Percentiles rank a stretch among this genome's conserved stretches.
phyloP scores from a whole-genome alignment of 2,888 invertebrate genomes.

The Tetragnatha montana region DNA sequence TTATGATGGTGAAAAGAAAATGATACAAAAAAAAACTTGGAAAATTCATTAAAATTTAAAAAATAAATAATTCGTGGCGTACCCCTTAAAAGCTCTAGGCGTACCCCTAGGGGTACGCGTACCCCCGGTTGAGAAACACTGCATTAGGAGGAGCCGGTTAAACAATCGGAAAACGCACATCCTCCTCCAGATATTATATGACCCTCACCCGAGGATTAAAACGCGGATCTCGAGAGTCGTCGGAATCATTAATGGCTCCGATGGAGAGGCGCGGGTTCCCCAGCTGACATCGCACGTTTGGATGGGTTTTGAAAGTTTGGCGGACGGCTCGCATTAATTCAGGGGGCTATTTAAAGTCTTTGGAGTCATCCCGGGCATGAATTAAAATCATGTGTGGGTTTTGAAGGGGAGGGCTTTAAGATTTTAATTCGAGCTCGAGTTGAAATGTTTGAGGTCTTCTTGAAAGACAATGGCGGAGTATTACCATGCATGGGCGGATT shows the following conservation, averaged over 20 bases:
- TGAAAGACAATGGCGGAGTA: neutral
- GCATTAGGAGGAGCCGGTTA: neutral
- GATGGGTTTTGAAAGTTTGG: neutral
- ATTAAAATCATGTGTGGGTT: neutral
- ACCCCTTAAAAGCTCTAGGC: too few relatives aligned
- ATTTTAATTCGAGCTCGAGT: neutral
- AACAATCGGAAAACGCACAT: neutral
- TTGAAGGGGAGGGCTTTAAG: neutral
- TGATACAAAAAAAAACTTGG: too few relatives aligned
- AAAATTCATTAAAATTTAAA: too few relatives aligned
- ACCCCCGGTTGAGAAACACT: too few relatives aligned
- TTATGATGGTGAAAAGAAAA: too few relatives aligned
- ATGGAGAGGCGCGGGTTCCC: neutral
- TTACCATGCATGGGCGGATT: too few relatives aligned
- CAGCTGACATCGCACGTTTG: neutral
- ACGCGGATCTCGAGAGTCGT: neutral
- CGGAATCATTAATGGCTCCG: neutral
- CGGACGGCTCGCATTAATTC: neutral
- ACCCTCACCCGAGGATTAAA: neutral
- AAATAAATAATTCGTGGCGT: too few relatives aligned
- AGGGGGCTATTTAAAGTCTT: neutral
- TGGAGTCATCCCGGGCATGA: neutral
- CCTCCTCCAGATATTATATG: neutral
- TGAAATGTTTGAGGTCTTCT: neutral
- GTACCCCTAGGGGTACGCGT: too few relatives aligned